A percentile compares a stretch with the other conserved stretches of the same genome.
Conservation (phyloP, 2,113 vertebrate genomes). For the Etia nguti region DNA sequence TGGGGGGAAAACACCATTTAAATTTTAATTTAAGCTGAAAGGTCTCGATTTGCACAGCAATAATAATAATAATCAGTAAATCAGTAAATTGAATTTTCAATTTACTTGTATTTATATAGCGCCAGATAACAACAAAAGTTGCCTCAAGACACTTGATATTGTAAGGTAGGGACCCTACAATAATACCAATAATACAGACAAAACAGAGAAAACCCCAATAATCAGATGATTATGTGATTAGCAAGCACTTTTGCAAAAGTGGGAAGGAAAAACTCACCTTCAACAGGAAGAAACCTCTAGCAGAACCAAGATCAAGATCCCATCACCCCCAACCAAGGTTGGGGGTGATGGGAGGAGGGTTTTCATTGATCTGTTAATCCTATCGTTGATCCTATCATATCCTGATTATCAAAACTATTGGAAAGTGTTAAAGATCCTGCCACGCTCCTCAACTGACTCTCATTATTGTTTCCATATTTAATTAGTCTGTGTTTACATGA, state of each 20-base stretch:
- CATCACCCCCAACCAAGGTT: no score
- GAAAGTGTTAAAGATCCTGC: background rate
- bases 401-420: background rate
- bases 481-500: background rate
- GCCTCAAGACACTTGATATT: background rate
- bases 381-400: background rate
- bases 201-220: background rate
- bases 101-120: background rate
- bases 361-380: background rate
- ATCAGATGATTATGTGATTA: background rate
- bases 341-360: background rate
- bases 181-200: background rate
- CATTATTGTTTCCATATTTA: background rate
- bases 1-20: rapidly evolving
- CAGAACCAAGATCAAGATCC: background rate
- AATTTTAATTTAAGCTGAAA: background rate
- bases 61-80: background rate
- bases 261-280: background rate
- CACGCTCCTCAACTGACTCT: background rate
- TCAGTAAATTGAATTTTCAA: background rate
- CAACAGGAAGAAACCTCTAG: background rate
- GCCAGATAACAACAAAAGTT: background rate
- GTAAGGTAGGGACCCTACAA: background rate
- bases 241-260: background rate
- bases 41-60: background rate